These are phyloP conservation scores for Dicaeum eximium DNA, from an alignment of 2,113 vertebrate species.

Conservation along the genomic window DNA sequence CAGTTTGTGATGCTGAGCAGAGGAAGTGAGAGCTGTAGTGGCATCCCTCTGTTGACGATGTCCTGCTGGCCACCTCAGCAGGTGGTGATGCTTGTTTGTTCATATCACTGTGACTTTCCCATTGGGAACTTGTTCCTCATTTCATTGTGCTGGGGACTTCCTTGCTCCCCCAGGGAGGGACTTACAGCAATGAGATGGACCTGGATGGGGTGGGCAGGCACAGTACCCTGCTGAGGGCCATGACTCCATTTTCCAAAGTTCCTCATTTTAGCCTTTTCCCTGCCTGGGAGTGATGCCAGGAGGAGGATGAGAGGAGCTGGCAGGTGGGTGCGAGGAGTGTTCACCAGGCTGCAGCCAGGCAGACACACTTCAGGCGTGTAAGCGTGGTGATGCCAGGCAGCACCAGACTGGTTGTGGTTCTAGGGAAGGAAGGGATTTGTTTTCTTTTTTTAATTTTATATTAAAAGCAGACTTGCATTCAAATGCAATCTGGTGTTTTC, in stretches of 20 bases:
- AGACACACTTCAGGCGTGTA: accelerated
- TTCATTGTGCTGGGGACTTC: accelerated
- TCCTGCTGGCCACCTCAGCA: background rate
- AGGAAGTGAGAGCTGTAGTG: background rate
- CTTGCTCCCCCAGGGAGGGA: background rate
- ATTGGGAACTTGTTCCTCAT: accelerated
- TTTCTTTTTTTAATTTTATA: background rate
- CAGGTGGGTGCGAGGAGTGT: background rate
- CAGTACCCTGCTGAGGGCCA: accelerated
- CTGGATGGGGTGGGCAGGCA: background rate
- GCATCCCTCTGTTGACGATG: background rate
- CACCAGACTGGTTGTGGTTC: background rate
- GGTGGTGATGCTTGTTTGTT: background rate
- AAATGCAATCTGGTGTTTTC: background rate
- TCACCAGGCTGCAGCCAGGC: accelerated
- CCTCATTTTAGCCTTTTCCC: background rate
- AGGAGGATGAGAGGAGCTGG: background rate
- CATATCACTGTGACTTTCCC: accelerated
- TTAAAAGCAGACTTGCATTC: background rate
- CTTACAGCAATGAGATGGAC: accelerated
- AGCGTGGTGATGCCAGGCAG: accelerated
- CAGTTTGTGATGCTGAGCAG: background rate
- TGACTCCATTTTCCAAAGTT: background rate
- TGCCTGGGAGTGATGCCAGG: background rate
- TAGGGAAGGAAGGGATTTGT: background rate